A percentile compares a stretch with the other conserved stretches of the same genome.
These are phyloP conservation scores for Phataginus tricuspis DNA, from an alignment of 2,797 vertebrate species.

Conservation along the genomic window DNA sequence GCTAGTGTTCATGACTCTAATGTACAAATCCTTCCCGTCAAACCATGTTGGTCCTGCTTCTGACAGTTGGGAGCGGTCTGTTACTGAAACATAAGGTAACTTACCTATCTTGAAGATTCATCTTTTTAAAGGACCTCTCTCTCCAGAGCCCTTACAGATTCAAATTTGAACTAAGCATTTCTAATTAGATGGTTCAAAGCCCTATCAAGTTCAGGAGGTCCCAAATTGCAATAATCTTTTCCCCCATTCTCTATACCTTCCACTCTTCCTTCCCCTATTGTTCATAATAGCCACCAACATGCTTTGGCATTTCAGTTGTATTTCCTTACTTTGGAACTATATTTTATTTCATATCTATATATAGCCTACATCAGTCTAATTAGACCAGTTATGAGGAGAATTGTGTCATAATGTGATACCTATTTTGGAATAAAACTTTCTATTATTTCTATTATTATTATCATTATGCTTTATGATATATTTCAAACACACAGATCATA, in stretches of 20 bases:
- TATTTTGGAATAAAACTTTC: not conserved
- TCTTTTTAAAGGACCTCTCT: not conserved
- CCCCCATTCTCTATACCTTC: not conserved
- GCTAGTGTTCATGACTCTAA: not conserved
- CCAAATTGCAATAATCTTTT: not conserved
- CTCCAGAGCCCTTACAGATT: not conserved
- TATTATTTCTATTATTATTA: not conserved
- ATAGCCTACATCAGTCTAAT: not conserved
- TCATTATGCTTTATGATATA: not conserved
- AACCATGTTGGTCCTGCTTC: not conserved
- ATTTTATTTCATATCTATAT: not conserved
- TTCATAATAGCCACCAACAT: not conserved
- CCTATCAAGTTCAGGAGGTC: not conserved
- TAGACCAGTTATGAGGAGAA: not conserved
- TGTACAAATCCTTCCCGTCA: not conserved
- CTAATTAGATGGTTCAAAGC: not conserved
- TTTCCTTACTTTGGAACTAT: not conserved
- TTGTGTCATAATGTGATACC: not conserved
- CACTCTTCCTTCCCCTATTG: not conserved
- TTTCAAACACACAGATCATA: not conserved
- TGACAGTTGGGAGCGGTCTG: not conserved
- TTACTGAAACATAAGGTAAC: not conserved
- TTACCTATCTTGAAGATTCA: not conserved
- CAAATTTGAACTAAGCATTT: not conserved
- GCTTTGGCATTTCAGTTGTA: not conserved